These are phyloP conservation scores for Aspiorhynchus laticeps DNA, from an alignment of 2,113 vertebrate genomes.

Conservation along the genomic window DNA sequence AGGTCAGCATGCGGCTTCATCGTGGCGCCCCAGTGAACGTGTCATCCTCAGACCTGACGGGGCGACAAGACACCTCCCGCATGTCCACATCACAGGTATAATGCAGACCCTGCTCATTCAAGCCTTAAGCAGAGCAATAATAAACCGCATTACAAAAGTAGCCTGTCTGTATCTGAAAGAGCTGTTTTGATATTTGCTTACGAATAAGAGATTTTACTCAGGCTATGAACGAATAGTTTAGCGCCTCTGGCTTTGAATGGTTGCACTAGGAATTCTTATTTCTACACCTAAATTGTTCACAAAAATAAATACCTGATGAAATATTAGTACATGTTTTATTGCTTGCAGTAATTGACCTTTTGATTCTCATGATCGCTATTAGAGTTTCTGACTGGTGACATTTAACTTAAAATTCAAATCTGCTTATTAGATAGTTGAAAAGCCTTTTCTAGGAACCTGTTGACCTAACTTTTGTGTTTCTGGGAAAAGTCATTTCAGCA, in stretches of 20 bases:
- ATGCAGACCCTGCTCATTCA: conserved; percentile 20
- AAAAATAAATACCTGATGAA: not conserved
- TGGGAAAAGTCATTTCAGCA: not conserved
- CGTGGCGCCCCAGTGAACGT: conserved; percentile 91
- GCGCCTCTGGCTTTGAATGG: not conserved
- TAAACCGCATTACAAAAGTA: not conserved
- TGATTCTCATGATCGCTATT: not conserved
- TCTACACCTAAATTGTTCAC: not conserved
- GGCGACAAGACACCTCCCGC: conserved; percentile 92
- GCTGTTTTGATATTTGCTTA: not conserved
- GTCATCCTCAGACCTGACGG: conserved; percentile 92
- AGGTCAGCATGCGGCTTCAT: conserved; percentile 96
- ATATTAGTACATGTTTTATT: not conserved
- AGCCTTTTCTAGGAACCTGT: not conserved
- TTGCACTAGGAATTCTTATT: not conserved
- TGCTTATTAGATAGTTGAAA: not conserved
- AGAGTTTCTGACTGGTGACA: not conserved
- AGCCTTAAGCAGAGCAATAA: not conserved
- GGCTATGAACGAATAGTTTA: not conserved
- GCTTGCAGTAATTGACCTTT: not conserved
- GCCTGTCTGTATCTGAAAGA: not conserved
- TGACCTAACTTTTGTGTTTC: not conserved
- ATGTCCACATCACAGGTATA: conserved; percentile 97
- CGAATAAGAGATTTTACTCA: not conserved
- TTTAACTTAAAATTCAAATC: not conserved